These are phyloP conservation scores for Urocyon cinereoargenteus DNA, from an alignment of 2,797 vertebrate genomes.

Conservation along the genomic window DNA sequence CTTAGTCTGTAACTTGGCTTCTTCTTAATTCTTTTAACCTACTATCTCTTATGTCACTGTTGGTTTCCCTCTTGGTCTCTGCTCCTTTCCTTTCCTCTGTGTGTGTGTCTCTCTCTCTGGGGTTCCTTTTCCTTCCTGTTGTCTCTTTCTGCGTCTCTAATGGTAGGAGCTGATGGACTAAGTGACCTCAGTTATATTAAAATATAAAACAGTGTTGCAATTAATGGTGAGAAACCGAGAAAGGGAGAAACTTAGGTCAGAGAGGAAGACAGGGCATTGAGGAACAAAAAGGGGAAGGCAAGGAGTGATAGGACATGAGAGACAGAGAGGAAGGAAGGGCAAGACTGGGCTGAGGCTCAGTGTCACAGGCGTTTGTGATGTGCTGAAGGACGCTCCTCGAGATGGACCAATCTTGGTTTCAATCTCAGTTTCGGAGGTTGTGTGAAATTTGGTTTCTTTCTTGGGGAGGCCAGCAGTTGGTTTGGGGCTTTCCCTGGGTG, in stretches of 20 bases:
- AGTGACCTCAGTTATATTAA: neutral
- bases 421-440: conserved; percentile 81
- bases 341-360: neutral
- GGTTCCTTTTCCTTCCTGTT: neutral
- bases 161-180: neutral
- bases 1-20: neutral
- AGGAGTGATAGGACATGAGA: neutral
- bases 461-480: conserved; percentile 71
- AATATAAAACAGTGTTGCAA: neutral
- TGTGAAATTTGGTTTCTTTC: conserved; percentile 80
- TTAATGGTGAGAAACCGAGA: neutral
- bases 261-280: neutral
- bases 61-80: neutral
- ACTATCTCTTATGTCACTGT: neutral
- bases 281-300: conserved; percentile 1
- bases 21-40: neutral
- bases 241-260: neutral
- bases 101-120: neutral
- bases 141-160: neutral
- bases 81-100: conserved; percentile 13
- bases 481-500: conserved; percentile 78
- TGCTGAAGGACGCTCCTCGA: neutral
- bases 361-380: neutral
- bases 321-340: conserved; percentile 47
- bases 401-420: conserved; percentile 77